A percentile compares a stretch with the other conserved stretches of the same genome.
Conservation (phyloP, 2,888 invertebrate species). For the Eupelmus urozonus region DNA sequence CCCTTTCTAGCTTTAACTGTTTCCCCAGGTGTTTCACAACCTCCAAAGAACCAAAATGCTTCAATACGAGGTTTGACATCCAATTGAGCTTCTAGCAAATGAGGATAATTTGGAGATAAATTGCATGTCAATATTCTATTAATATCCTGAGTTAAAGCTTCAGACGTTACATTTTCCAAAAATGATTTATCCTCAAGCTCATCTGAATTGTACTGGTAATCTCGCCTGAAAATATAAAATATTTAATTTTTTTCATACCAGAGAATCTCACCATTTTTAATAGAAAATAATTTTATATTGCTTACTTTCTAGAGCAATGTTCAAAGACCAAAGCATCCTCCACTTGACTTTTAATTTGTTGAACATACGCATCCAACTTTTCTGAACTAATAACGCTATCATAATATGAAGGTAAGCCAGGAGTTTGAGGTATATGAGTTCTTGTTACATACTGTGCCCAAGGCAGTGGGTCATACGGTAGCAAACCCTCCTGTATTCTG, state of each 20-base stretch:
- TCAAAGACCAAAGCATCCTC: conserved; percentile 84
- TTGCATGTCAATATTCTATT: conserved; percentile 84
- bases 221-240: conserved; percentile 67
- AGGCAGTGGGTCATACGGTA: conserved; percentile 85
- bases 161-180: conserved; percentile 78
- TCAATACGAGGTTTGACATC: conserved; percentile 89
- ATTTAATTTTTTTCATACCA: neutral
- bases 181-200: conserved; percentile 58
- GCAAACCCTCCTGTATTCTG: conserved; percentile 80
- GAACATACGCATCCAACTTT: conserved; percentile 77
- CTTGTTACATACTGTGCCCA: conserved; percentile 87
- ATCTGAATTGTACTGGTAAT: conserved; percentile 62
- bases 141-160: conserved; percentile 82
- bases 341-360: conserved; percentile 80
- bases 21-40: conserved; percentile 81
- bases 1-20: conserved; percentile 58
- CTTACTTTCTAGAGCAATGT: conserved; percentile 80
- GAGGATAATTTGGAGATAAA: conserved; percentile 80
- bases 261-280: neutral
- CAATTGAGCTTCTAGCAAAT: conserved; percentile 83
- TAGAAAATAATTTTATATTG: conserved; percentile 20
- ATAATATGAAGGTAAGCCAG: conserved; percentile 82
- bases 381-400: conserved; percentile 74
- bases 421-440: conserved; percentile 83
- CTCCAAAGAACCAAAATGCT: conserved; percentile 92